Base-by-base conservation (phyloP, 1,140 invertebrate genomes). In the Galleria mellonella region DNA sequence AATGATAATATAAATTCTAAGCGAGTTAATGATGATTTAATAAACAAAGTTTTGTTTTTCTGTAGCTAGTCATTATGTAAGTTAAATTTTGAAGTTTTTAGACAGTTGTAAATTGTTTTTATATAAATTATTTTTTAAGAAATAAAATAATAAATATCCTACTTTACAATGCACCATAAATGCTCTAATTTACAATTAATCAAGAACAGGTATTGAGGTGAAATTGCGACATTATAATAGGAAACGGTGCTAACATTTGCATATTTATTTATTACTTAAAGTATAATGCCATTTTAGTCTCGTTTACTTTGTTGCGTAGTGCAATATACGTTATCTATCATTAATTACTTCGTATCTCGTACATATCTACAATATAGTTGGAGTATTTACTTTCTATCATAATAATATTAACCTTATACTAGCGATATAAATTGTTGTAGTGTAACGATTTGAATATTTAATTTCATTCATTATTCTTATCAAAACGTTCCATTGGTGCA, bases 231-330 rank as follows among this genome's bases (percentile, higher is more conserved):
- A 23, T 6, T 23, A 3, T 23, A 23, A 23, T 23, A 23, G 17
- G 17, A 23, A 23, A 31, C 8, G 28, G 9, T 31, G 9, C 9
- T 31, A 2, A 4, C 9, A 31, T 31, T 31, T 31, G 9, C 9
- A 31, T 10, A 10, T 10, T 31, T n/a, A 14, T 36, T 28, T 44
- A 43, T 32, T 44, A 44, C 47, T 43, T 50, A 44, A 50, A 50
- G 47, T 50, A 50, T 43, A 50, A 30, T 47, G 38, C 17, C 9
- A 35, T 32, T 11, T 47, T 28, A 47, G 9, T 11, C 9, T 33
- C 17, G 2, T 23, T n/a, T 23, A 23, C 2, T 23, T 23, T 23
- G 17, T 23, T 6, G 17, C 17, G 17, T 23, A n/a, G n/a, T 23
- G 17, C 17, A 23, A 23, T 6, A 23, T 23, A 23, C 17, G 17